Evolutionary conservation across 1,140 invertebrate species (phyloP).

Genomic region (Drosophila lacertosa): DNA sequence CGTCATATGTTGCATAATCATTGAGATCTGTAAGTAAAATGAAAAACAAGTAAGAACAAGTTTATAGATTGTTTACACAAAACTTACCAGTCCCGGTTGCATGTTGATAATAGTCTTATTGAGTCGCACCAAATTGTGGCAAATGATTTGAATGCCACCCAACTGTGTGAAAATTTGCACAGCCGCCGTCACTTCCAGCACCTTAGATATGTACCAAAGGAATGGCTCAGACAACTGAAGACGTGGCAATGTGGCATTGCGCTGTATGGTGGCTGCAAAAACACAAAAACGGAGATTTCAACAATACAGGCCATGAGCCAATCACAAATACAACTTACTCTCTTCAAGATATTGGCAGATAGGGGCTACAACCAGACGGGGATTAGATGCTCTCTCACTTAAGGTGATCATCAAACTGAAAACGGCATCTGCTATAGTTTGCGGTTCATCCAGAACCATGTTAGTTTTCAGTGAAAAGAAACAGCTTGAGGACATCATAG

Average conservation of each 20-base stretch:
- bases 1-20: conserved; percentile 88
- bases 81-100: conserved; percentile 83
- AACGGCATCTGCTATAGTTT: conserved; percentile 92
- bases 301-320: not conserved
- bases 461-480: conserved; percentile 81
- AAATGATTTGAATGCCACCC: conserved; percentile 87
- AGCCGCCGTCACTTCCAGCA: conserved; percentile 88
- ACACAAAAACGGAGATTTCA: not conserved
- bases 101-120: conserved; percentile 85
- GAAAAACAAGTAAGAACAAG: not conserved
- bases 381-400: conserved; percentile 89
- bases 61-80: no score
- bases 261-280: conserved; percentile 77
- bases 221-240: conserved; percentile 90
- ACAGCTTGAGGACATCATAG: conserved; percentile 84
- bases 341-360: conserved; percentile 90
- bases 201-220: conserved; percentile 89
- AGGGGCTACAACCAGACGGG: conserved; percentile 89
- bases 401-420: conserved; percentile 92
- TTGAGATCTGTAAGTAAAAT: conserved; percentile 79
- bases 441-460: conserved; percentile 81
- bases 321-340: conserved; percentile 84
- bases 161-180: conserved; percentile 88
- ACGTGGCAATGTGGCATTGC: conserved; percentile 76
- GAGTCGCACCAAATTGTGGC: conserved; percentile 86